phyloP scores from a whole-genome alignment of 2,888 invertebrate genomes.

The Pheosia gnoma region DNA sequence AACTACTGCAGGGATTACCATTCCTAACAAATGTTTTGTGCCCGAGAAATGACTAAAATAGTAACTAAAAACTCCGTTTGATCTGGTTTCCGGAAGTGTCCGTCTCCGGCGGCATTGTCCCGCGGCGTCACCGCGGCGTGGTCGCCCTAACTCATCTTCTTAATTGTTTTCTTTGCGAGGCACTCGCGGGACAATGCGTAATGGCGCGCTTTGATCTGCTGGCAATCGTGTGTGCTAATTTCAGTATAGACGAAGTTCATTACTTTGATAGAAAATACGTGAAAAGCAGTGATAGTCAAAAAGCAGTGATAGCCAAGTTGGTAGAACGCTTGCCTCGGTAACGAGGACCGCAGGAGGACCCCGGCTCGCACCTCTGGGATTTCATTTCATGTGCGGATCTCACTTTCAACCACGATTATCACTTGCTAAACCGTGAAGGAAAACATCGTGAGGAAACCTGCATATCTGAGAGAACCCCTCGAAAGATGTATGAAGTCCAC shows the following conservation, averaged over 20 bases:
- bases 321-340: too few relatives aligned
- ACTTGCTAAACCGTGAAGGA: too few relatives aligned
- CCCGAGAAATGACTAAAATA: conserved; percentile 14
- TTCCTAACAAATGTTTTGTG: background rate
- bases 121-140: conserved; percentile 44
- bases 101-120: conserved; percentile 70
- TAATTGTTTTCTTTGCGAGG: conserved; percentile 78
- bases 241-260: conserved; percentile 22
- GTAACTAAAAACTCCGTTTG: conserved; percentile 53
- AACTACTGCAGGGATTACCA: too few relatives aligned
- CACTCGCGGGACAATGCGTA: conserved; percentile 73
- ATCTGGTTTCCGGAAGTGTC: conserved; percentile 66
- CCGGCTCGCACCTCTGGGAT: too few relatives aligned
- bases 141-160: conserved; percentile 72
- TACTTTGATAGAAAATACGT: conserved; percentile 19
- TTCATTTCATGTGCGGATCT: too few relatives aligned
- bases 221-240: conserved; percentile 49
- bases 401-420: too few relatives aligned
- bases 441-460: too few relatives aligned
- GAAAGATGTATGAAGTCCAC: too few relatives aligned
- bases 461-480: too few relatives aligned
- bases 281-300: too few relatives aligned
- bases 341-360: too few relatives aligned
- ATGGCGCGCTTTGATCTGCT: conserved; percentile 75
- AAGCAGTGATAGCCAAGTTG: too few relatives aligned